phyloP scores from a whole-genome alignment of 2,113 vertebrate genomes.

The Sorex fumeus region DNA sequence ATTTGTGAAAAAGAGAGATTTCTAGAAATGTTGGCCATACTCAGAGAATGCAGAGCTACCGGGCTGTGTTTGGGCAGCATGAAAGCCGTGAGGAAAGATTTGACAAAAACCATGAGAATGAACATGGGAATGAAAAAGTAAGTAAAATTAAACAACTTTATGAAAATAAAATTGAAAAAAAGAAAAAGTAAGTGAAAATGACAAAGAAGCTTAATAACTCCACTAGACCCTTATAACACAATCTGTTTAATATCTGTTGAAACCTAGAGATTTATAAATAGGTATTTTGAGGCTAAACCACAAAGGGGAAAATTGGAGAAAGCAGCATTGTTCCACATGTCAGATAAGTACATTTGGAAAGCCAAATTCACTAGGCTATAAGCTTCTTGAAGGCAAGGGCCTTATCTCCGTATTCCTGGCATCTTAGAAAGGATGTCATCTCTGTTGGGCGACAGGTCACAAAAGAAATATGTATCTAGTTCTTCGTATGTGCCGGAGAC shows the following conservation, averaged over 20 bases:
- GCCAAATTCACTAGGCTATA: not conserved
- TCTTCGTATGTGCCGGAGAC: not conserved
- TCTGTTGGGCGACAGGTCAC: not conserved
- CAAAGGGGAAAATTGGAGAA: conserved; percentile 39
- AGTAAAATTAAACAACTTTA: no score
- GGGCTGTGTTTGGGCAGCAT: not conserved
- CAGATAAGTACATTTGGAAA: conserved; percentile 45
- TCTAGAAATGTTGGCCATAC: not conserved
- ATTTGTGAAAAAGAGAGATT: conserved; percentile 29
- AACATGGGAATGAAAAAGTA: not conserved
- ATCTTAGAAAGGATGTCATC: not conserved
- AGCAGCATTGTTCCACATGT: conserved; percentile 34
- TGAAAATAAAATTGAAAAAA: no score
- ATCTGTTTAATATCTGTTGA: conserved; percentile 15
- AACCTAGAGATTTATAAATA: conserved; percentile 12
- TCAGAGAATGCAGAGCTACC: conserved; percentile 50
- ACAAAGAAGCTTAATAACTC: not conserved
- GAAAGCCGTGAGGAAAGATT: conserved; percentile 31
- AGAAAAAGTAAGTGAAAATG: not conserved
- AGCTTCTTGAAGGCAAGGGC: not conserved
- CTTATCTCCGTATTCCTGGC: not conserved
- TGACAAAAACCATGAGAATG: conserved; percentile 19
- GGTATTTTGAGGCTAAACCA: not conserved
- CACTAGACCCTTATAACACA: conserved; percentile 19
- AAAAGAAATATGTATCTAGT: not conserved